These are phyloP conservation scores for Tinea trinotella DNA, from an alignment of 2,888 invertebrate genomes.

Conservation along the genomic window DNA sequence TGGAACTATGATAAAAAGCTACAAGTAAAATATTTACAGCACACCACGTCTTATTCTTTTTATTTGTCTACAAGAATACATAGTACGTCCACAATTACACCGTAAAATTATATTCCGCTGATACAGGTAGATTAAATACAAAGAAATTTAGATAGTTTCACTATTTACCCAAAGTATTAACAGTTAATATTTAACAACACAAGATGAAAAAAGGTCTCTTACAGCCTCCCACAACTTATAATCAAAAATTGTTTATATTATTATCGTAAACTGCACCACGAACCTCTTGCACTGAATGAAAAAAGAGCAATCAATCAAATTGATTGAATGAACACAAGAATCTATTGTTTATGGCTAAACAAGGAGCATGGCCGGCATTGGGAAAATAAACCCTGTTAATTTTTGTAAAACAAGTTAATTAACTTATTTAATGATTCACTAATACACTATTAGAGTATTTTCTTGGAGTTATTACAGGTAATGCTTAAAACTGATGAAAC, in stretches of 20 bases:
- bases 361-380: conserved; percentile 28
- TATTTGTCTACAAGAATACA: conserved; percentile 1
- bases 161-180: neutral
- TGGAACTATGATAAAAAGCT: neutral
- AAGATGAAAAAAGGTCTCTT: neutral
- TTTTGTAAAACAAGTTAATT: neutral
- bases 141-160: neutral
- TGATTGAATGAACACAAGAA: conserved; percentile 30
- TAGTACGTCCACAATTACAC: neutral
- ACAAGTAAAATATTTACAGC: conserved; percentile 7
- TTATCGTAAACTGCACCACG: conserved; percentile 65
- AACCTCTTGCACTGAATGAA: conserved; percentile 55
- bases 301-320: conserved; percentile 16
- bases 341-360: conserved; percentile 42
- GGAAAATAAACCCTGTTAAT: neutral
- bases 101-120: conserved; percentile 4
- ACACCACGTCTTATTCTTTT: conserved; percentile 2
- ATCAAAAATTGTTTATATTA: conserved; percentile 44
- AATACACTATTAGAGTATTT: neutral
- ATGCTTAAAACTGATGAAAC: conserved; percentile 18
- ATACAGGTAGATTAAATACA: conserved; percentile 13
- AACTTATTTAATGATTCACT: neutral
- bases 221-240: neutral
- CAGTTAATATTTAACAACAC: neutral
- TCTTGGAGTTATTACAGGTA: conserved; percentile 5